Evolutionary conservation across 2,113 vertebrate genomes (phyloP), one percentile per base, ranked within the genome.

Genomic region (Pavo muticus): DNA sequence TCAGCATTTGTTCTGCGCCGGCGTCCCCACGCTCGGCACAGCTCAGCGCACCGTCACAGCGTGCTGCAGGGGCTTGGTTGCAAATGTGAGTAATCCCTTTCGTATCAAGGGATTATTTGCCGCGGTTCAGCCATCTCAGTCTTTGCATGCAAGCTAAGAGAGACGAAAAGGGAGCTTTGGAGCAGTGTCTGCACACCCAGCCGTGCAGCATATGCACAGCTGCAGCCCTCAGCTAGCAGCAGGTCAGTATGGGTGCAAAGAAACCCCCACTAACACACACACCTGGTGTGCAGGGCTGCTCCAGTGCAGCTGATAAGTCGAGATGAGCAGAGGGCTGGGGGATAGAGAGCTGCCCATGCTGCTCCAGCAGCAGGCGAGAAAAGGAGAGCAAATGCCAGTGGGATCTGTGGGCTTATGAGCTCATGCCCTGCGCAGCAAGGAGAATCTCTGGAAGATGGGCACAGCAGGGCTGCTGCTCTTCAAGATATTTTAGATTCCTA

Each of bases 81-180:
- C 20, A 85, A 89, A 93, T 7, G 78, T 14, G 68, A 89, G 75
- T 83, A 95, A 92, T 95, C 71, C 93, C 83, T 80, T 25, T 4
- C 35, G 48, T 91, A 92, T 60, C 86, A 68, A 68, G 73, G 76
- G 95, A 95, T 92, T 96, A 93, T 77, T 88, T 60, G 25, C 45
- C 85, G 68, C 2, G 32, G 60, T 61, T 94, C 88, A 90, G 88
- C 78, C 87, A 72, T 61, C 68, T 83, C 91, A 13, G 75, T 11
- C 92, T 94, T 83, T 39, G 79, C 92, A 93, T 60, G 60, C 92
- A 45, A 95, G 64, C 75, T 32, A 24, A 63, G 68, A 69, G 92
- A 83, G 79, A 96, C 82, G 64, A 37, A 7, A 14, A 81, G 59
- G 64, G 0, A 19, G 54, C 40, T 93, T 75, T 44, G 88, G 78